Percentiles rank a stretch among this genome's conserved stretches.
Conservation (phyloP, 2,113 vertebrate species). For the Bos taurus region ARS-UCD2.0 NC_037329.1:54751001-54751500, state of each 20-base stretch:
- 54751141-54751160: not conserved
- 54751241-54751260: not conserved
- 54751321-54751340: slow-evolving; percentile 68
- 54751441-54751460: slow-evolving; percentile 72
- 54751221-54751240: not conserved
- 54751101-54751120: not conserved
- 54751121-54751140: not conserved
- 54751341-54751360: slow-evolving; percentile 53
- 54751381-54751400: slow-evolving; percentile 61
- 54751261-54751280: not conserved
- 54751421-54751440: slow-evolving; percentile 70
- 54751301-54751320: slow-evolving; percentile 39
- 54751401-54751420: slow-evolving; percentile 80
- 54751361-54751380: slow-evolving; percentile 48
- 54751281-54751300: slow-evolving; percentile 63
- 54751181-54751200: not conserved
- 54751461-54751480: slow-evolving; percentile 60
- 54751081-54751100: not conserved
- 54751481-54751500: not conserved
- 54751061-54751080: not conserved
- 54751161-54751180: not conserved
- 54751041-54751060: not conserved
- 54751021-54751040: not conserved
- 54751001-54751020: not conserved
- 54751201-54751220: not conserved